phyloP scores from a whole-genome alignment of 2,113 vertebrate genomes.

The Salvelinus namaycush region DNA sequence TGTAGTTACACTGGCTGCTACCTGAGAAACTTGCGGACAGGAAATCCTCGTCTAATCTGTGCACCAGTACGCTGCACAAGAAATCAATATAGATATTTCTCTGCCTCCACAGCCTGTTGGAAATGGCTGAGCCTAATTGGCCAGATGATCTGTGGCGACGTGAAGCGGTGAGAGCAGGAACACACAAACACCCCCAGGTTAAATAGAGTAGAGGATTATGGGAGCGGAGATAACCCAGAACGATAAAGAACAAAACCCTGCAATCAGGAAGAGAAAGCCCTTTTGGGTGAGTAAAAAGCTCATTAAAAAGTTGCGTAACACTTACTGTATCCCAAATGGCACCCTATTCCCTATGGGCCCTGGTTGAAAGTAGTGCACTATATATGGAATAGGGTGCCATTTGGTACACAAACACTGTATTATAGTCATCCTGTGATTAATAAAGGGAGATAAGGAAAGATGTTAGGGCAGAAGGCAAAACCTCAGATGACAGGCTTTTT shows the following conservation, averaged over 20 bases:
- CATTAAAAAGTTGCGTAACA: background rate
- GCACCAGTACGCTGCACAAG: background rate
- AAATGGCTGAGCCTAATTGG: background rate
- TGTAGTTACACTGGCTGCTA: background rate
- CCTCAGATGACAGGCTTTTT: background rate
- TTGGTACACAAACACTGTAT: background rate
- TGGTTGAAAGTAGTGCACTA: no score
- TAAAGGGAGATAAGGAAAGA: background rate
- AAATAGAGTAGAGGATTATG: conserved; percentile 45
- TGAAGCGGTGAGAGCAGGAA: background rate
- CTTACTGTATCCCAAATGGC: background rate
- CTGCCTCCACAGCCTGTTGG: background rate
- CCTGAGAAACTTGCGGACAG: background rate
- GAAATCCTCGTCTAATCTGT: background rate
- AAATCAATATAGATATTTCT: background rate
- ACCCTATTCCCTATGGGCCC: background rate
- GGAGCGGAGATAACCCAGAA: conserved; percentile 26
- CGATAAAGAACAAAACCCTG: conserved; percentile 2
- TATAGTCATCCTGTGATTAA: background rate
- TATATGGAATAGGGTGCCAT: background rate
- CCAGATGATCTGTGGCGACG: conserved; percentile 1
- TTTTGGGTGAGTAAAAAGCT: background rate
- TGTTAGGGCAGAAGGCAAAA: background rate
- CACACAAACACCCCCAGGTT: conserved; percentile 22
- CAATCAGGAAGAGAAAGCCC: background rate